These are phyloP conservation scores for Eudasyphora cyanicolor DNA, from an alignment of 2,888 invertebrate genomes.

Conservation along the genomic window DNA sequence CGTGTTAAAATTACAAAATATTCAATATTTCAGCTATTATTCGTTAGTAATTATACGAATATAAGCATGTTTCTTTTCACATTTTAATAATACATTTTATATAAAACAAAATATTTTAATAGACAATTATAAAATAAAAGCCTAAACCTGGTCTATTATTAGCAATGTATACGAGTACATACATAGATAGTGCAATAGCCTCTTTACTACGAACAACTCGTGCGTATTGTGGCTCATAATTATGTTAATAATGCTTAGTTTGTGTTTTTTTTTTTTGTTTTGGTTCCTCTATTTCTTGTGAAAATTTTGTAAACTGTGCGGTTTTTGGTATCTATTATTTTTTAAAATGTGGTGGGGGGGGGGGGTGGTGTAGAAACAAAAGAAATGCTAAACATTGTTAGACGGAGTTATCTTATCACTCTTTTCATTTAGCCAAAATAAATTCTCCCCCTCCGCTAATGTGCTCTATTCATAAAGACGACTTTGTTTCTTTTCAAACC, in stretches of 20 bases:
- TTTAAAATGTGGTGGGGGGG: background rate
- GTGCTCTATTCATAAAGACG: no score
- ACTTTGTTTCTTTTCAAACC: no score
- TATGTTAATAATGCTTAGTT: slow-evolving; percentile 1
- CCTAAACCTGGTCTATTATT: background rate
- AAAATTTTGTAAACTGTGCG: background rate
- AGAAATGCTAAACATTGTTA: background rate
- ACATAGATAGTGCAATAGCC: background rate
- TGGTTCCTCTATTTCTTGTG: slow-evolving; percentile 39
- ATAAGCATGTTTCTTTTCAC: background rate
- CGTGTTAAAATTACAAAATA: slow-evolving; percentile 56
- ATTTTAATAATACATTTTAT: slow-evolving; percentile 32
- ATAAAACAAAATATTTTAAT: background rate
- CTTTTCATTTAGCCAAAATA: background rate
- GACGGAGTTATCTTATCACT: background rate
- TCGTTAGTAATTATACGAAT: background rate
- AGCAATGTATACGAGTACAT: background rate
- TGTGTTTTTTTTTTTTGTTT: slow-evolving; percentile 47
- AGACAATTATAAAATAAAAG: background rate
- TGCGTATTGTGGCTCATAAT: background rate
- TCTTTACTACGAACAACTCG: no score
- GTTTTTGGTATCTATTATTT: background rate
- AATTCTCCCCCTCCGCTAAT: no score
- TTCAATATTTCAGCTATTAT: no score
- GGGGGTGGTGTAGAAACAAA: background rate